phyloP scores from a whole-genome alignment of 2,113 vertebrate species.

The Trichechus manatus region DNA sequence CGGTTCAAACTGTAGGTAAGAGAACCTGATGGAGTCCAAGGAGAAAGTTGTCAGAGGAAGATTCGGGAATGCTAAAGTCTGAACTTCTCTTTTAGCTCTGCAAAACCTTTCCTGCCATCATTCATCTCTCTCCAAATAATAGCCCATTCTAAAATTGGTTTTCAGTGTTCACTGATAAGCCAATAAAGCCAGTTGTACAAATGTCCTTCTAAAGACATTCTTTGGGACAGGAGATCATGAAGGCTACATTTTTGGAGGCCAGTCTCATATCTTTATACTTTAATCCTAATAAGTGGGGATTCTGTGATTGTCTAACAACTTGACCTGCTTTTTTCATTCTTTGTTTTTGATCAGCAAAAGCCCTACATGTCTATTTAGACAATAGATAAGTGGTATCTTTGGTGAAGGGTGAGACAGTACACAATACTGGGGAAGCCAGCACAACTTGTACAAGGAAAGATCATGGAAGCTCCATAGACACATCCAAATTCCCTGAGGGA shows the following conservation, averaged over 20 bases:
- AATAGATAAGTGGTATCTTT: too few species aligned
- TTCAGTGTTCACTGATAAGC: background rate
- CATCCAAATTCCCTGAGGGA: too few species aligned
- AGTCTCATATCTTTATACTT: background rate
- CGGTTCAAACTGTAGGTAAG: background rate
- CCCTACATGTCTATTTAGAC: background rate
- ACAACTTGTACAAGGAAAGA: too few species aligned
- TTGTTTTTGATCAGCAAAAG: background rate
- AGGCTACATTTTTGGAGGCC: background rate
- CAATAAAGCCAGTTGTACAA: background rate
- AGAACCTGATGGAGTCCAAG: background rate
- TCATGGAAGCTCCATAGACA: too few species aligned
- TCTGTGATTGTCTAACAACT: background rate
- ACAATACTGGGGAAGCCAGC: too few species aligned
- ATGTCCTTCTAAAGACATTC: background rate
- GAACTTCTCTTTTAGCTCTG: too few species aligned
- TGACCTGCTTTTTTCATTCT: background rate
- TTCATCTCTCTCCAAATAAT: background rate
- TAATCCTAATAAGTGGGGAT: background rate
- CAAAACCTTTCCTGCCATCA: background rate
- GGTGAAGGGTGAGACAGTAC: too few species aligned
- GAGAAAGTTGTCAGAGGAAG: background rate
- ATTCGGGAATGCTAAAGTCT: background rate
- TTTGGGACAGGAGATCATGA: background rate
- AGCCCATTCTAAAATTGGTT: fast-evolving